A percentile compares a stretch with the other conserved stretches of the same genome.
Conservation (phyloP, 2,113 vertebrate species). For the Chloropsis hardwickii region DNA sequence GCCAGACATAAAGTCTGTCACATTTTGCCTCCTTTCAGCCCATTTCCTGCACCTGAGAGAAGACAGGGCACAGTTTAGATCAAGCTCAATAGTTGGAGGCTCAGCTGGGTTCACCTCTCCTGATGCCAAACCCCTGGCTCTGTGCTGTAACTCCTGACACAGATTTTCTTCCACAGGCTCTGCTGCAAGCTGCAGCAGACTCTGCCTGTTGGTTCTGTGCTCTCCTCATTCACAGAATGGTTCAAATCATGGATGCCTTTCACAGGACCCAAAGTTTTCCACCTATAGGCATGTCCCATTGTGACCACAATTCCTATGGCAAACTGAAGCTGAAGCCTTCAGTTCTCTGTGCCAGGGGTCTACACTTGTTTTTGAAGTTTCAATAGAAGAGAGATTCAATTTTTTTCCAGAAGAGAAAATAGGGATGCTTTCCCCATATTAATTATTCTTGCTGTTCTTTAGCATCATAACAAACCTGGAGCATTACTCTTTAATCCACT, state of each 20-base stretch:
- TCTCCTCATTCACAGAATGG: background rate
- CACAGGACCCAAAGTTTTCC: background rate
- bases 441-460: background rate
- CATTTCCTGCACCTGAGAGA: background rate
- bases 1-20: background rate
- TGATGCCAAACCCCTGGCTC: background rate
- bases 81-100: background rate
- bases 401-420: background rate
- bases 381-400: background rate
- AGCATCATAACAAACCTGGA: background rate
- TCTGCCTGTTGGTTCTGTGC: background rate
- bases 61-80: background rate
- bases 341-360: background rate
- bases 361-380: background rate
- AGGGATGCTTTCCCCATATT: background rate
- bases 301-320: background rate
- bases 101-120: background rate
- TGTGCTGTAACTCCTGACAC: background rate
- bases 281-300: accelerated
- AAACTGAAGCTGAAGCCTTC: background rate
- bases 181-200: background rate
- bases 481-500: background rate
- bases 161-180: background rate
- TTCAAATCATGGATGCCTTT: background rate
- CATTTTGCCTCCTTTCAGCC: background rate